Base-by-base conservation (phyloP, 2,888 invertebrate genomes). In the Molorchus minor region DNA sequence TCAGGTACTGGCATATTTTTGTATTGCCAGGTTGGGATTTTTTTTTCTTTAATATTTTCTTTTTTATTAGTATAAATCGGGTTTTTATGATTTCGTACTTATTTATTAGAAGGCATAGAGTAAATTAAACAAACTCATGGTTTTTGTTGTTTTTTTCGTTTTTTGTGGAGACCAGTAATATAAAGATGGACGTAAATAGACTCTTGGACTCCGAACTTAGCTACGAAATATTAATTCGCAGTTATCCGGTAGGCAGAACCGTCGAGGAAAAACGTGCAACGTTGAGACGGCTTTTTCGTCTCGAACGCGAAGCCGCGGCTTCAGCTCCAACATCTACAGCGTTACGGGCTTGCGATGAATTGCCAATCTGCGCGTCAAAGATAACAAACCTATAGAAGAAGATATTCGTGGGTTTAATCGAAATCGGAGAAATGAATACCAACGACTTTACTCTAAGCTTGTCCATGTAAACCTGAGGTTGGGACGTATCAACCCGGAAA, bases 131-230 rank as follows among this genome's bases (percentile, higher is more conserved):
- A n/a, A n/a, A 33, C n/a, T 33, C 10, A 12, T n/a, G 3, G 10
- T 33, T 33, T 7, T 33, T 33, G 2, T 10, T 2, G 33, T 4
- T 1, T 15, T n/a, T 12, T n/a, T n/a, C n/a, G n/a, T n/a, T n/a
- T n/a, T n/a, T n/a, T n/a, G n/a, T n/a, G n/a, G n/a, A n/a, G n/a
- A n/a, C n/a, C n/a, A n/a, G n/a, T n/a, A n/a, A n/a, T n/a, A n/a
- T n/a, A n/a, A n/a, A n/a, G n/a, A 54, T 52, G 35, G 43, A 52
- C 19, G 52, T 52, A 7, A 52, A 52, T 41, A n/a, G 52, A 17
- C 17, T 52, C 8, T 15, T 52, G 4, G 20, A 29, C 10, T 38
- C 38, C 17, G 52, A 52, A 41, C 29, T 52, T 8, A 52, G 30
- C 5, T 52, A 52, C 17, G 52, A 33, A 41, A 13, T 52, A 10